phyloP scores from a whole-genome alignment of 2,888 invertebrate species.

The Cheilosia soror region DNA sequence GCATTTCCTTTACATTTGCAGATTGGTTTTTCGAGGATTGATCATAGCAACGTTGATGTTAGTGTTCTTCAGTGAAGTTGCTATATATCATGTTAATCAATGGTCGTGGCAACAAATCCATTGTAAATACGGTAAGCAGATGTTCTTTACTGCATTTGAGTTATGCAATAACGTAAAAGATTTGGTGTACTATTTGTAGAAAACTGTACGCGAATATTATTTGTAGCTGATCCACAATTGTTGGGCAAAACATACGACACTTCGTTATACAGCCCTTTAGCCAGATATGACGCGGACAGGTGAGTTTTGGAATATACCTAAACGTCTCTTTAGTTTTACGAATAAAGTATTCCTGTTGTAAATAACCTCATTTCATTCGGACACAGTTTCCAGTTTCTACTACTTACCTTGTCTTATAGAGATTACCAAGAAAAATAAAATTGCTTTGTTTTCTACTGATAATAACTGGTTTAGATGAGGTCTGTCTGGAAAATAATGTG shows the following conservation, averaged over 20 bases:
- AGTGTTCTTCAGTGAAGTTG: constrained; percentile 81
- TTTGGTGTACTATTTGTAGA: constrained; percentile 77
- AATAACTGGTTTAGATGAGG: too few relatives aligned
- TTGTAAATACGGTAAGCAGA: constrained; percentile 80
- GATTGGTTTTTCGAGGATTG: constrained; percentile 79
- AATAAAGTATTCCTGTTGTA: too few relatives aligned
- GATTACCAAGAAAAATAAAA: too few relatives aligned
- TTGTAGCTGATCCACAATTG: constrained; percentile 96
- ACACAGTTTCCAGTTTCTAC: too few relatives aligned
- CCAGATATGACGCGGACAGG: constrained; percentile 96
- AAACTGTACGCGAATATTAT: constrained; percentile 87
- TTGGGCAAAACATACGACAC: constrained; percentile 92
- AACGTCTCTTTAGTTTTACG: too few relatives aligned
- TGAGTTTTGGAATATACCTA: constrained; percentile 81
- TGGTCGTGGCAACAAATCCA: constrained; percentile 81
- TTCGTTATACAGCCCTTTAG: constrained; percentile 87
- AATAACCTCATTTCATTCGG: too few relatives aligned
- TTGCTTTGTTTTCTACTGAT: too few relatives aligned
- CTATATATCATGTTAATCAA: constrained; percentile 81
- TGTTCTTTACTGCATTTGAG: neutral
- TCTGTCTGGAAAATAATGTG: too few relatives aligned
- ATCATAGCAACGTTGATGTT: constrained; percentile 79
- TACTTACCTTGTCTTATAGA: too few relatives aligned
- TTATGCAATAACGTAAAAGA: neutral
- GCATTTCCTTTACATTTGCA: constrained; percentile 64